Conservation (phyloP, 2,888 invertebrate species). For the Sarcophaga variegata region DNA sequence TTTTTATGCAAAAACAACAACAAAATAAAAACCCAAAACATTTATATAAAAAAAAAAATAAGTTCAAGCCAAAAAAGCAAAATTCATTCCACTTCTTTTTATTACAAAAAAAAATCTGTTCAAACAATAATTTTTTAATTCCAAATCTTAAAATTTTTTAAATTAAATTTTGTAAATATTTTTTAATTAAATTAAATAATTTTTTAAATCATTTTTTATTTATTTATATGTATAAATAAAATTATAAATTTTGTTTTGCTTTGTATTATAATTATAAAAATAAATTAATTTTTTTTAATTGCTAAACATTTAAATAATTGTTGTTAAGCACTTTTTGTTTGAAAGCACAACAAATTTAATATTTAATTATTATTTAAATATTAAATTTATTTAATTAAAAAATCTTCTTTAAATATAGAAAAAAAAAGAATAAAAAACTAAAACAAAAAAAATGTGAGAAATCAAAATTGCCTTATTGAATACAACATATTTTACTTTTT, state of each 20-base stretch:
- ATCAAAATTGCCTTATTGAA: neutral
- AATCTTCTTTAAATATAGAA: constrained; percentile 8
- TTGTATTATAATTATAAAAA: constrained; percentile 35
- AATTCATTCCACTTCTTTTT: constrained; percentile 59
- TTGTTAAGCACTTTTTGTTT: constrained; percentile 68
- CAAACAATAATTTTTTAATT: constrained; percentile 12
- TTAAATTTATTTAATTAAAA: neutral
- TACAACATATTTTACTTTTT: neutral
- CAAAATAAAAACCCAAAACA: constrained; percentile 33
- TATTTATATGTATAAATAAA: neutral
- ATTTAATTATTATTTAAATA: neutral
- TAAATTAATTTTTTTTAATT: constrained; percentile 12
- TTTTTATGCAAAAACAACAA: constrained; percentile 27
- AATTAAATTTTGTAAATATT: constrained; percentile 17
- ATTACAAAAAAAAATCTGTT: neutral
- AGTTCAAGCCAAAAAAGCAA: constrained; percentile 51
- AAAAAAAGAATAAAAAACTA: constrained; percentile 25
- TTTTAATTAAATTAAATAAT: neutral
- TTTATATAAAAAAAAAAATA: neutral
- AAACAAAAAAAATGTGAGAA: no score
- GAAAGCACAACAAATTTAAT: constrained; percentile 60
- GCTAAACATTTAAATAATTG: constrained; percentile 16
- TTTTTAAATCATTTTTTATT: constrained; percentile 28
- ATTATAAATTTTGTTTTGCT: constrained; percentile 6
- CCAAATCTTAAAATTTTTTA: constrained; percentile 4